Base-by-base conservation (phyloP, 2,113 vertebrate species). In the Empidonax traillii region DNA sequence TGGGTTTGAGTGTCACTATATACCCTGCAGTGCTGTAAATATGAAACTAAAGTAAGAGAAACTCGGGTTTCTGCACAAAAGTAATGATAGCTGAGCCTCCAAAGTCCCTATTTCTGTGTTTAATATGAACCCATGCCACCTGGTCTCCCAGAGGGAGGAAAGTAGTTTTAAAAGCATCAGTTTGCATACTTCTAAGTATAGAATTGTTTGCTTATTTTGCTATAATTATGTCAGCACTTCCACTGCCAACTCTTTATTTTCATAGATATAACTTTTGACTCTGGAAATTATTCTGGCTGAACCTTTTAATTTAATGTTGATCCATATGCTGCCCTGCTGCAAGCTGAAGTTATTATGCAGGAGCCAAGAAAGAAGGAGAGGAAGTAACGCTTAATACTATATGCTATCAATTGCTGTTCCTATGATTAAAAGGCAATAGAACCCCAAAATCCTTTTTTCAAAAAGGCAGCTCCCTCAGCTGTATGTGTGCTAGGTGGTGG, bases 191-290 rank as follows among this genome's bases (percentile, higher is more conserved):
- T 77, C 66, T 86, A 75, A 87, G 81, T 37, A 69, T n/a, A 59
- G 62, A 93, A 90, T 20, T 33, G 53, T 91, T 96, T 94, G 65
- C 72, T 96, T 94, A 55, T 72, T 90, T 94, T 92, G 39, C 62
- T 92, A 17, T 91, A 90, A 95, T 95, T 96, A 87, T 88, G 75
- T 86, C 87, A 96, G 78, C 55, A 52, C 65, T 96, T 96, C 89
- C 41, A 41, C 55, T 90, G 46, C 78, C 87, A 93, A 46, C 20
- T 89, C 56, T 81, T 79, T 89, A 53, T 89, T 96, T 95, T 91
- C 61, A 63, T 17, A 62, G 44, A 8, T 89, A 58, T 77, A 93
- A 92, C 61, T 62, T 83, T 69, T 93, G 67, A 74, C 76, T 91
- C 77, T 56, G 58, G 88, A 96, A 93, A 74, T 53, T 3, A 71